Conservation (phyloP, 2,113 vertebrate species). For the Istiophorus platypterus region DNA sequence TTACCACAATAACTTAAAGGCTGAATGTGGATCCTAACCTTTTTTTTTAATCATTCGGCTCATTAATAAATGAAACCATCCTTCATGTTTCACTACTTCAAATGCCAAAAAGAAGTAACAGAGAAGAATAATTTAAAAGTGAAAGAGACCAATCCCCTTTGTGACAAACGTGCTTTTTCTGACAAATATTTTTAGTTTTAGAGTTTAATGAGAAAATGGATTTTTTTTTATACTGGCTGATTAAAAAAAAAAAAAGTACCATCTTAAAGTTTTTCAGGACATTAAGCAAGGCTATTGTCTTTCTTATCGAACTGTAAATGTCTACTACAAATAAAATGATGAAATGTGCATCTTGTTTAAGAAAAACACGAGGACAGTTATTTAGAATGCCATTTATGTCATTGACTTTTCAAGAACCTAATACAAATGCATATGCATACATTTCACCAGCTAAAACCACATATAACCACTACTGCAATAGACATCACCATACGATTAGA, state of each 20-base stretch:
- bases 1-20: constrained; percentile 18
- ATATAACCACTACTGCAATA: constrained; percentile 80
- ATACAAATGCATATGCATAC: constrained; percentile 84
- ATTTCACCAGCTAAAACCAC: constrained; percentile 83
- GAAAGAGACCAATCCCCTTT: not conserved
- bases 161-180: not conserved
- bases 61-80: constrained; percentile 29
- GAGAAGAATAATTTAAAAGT: constrained; percentile 20
- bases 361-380: constrained; percentile 46
- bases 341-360: not conserved
- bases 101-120: constrained; percentile 3
- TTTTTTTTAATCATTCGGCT: constrained; percentile 25
- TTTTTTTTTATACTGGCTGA: not conserved
- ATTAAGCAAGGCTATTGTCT: not conserved
- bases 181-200: constrained; percentile 15
- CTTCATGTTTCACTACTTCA: constrained; percentile 29
- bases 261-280: not conserved
- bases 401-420: constrained; percentile 79
- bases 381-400: constrained; percentile 83
- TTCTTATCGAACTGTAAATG: not conserved
- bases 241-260: not conserved
- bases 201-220: not conserved
- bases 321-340: not conserved
- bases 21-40: not conserved
- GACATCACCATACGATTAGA: constrained; percentile 82